Base-by-base conservation (phyloP, 2,113 vertebrate species). In the Gila orcuttii region DNA sequence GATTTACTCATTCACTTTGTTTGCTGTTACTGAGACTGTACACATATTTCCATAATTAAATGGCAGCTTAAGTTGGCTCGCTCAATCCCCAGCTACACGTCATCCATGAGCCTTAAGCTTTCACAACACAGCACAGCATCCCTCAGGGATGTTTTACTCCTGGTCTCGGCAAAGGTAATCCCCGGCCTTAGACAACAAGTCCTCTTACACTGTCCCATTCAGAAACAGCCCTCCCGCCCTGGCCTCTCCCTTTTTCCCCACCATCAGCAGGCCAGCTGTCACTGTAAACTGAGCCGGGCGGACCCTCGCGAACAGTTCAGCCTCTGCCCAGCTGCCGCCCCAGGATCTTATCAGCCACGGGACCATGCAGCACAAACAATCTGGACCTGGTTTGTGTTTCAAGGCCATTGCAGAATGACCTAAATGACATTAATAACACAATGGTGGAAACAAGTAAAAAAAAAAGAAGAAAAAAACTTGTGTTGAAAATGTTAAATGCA, bases 351-450 rank as follows among this genome's bases (percentile, higher is more conserved):
- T 89, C 89, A 88, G 80, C 80, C 79, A 25, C 62, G 55, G 36
- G 55, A 33, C 62, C 12, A 28, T 25, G 62, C 88, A 86, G 42
- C 50, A 79, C 71, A 64, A 50, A 71, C 74, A 86, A 88, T 69
- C 66, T 79, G 50, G 85, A 85, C 82, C 82, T 88, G 89, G 55
- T 82, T 86, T 87, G 83, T 68, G 85, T 89, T 89, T 89, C 80
- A 86, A 79, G 82, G 79, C 79, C 79, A 86, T 79, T 36, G 36
- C 62, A 73, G 45, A 87, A 86, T 88, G 87, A 85, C 85, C 87
- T 88, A 79, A 85, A 85, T 87, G 55, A 83, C 79, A 85, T 88
- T 83, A 84, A 77, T 57, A 85, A 88, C 55, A 88, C 82, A 85
- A 71, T 39, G 73, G 57, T 73, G 60, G 55, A 89, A 79, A 36